Conservation (phyloP, 2,797 vertebrate species). For the Brachyalestes nurse region DNA sequence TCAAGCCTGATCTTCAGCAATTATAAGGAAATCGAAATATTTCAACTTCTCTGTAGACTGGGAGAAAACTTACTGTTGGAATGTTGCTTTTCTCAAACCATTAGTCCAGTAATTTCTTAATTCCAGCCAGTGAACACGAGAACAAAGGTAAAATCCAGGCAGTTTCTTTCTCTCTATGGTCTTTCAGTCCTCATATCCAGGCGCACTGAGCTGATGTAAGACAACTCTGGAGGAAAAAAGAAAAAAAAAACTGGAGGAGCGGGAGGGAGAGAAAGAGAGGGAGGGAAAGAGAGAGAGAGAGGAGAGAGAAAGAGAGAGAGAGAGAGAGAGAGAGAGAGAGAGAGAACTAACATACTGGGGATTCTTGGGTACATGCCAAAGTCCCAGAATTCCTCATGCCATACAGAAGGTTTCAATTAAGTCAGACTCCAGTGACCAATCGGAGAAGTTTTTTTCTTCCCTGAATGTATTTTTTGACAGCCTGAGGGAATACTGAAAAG, state of each 20-base stretch:
- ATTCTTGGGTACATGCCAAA: slow-evolving; percentile 92
- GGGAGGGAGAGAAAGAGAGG: slow-evolving; percentile 21
- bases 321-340: slow-evolving; percentile 46
- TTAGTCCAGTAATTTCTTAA: slow-evolving; percentile 55
- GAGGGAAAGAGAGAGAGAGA: slow-evolving; percentile 12
- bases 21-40: slow-evolving; percentile 31
- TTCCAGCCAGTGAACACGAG: slow-evolving; percentile 47
- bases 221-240: slow-evolving; percentile 74
- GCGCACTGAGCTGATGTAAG: slow-evolving; percentile 91
- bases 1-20: not conserved
- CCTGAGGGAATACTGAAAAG: slow-evolving; percentile 73
- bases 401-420: slow-evolving; percentile 99
- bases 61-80: slow-evolving; percentile 58
- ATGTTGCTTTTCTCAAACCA: slow-evolving; percentile 59
- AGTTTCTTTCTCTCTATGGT: slow-evolving; percentile 60
- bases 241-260: not conserved
- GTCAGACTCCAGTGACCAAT: slow-evolving; percentile 81
- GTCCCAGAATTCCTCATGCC: slow-evolving; percentile 92
- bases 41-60: not conserved
- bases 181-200: slow-evolving; percentile 62
- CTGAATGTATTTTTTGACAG: slow-evolving; percentile 80
- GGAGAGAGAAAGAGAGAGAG: slow-evolving; percentile 32
- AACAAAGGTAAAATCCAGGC: slow-evolving; percentile 40
- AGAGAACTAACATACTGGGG: slow-evolving; percentile 85
- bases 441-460: slow-evolving; percentile 76